A percentile compares a stretch with the other conserved stretches of the same genome.
Evolutionary conservation across 2,113 vertebrate genomes (phyloP).

Genomic region (Lepidothrix coronata): DNA sequence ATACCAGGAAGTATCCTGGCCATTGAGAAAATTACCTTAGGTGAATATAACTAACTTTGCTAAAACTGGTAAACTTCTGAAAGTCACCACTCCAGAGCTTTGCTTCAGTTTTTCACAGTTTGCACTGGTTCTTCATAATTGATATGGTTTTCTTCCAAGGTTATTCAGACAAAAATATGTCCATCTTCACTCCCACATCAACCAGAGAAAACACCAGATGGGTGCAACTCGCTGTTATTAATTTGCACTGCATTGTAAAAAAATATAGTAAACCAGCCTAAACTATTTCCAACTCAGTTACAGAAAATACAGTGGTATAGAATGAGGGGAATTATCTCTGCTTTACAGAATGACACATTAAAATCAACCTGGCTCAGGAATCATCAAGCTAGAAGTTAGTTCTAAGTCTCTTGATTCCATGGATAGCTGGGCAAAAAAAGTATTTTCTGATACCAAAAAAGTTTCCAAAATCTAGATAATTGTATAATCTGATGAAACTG

Average conservation of each 20-base stretch:
- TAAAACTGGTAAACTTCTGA: background rate
- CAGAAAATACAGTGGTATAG: background rate
- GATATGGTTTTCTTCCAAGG: slow-evolving; percentile 31
- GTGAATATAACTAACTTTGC: background rate
- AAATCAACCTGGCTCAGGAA: background rate
- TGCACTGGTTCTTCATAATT: slow-evolving; percentile 32
- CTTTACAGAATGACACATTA: background rate
- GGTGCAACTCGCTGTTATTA: slow-evolving; percentile 11
- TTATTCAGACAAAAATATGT: slow-evolving; percentile 20
- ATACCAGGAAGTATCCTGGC: background rate
- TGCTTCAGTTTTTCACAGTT: slow-evolving; percentile 38
- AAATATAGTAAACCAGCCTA: background rate
- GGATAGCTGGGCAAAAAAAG: background rate
- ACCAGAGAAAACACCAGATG: slow-evolving; percentile 44
- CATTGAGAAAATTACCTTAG: background rate
- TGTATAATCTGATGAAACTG: background rate
- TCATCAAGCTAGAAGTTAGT: background rate
- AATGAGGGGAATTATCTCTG: background rate
- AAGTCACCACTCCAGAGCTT: background rate
- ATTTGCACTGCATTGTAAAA: slow-evolving; percentile 16
- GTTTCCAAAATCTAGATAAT: background rate
- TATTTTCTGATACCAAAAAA: background rate
- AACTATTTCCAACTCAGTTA: background rate
- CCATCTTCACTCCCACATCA: slow-evolving; percentile 1
- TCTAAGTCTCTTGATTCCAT: background rate